Percentiles rank a stretch among this genome's conserved stretches.
Conservation (phyloP, 1,140 invertebrate genomes). For the Cyphomyrmex costatus region DNA sequence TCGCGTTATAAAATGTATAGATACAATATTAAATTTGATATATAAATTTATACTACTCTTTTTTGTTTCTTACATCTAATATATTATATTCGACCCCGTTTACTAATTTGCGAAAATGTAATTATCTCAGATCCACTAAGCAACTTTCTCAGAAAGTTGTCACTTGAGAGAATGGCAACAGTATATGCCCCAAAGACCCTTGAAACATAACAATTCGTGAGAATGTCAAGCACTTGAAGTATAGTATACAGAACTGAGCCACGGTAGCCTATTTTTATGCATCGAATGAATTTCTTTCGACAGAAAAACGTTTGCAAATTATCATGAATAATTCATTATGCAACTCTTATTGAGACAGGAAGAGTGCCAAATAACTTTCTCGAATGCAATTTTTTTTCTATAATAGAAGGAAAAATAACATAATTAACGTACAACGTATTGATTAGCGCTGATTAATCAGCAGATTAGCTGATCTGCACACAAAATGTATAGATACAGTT, state of each 20-base stretch:
- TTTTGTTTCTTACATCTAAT: background rate
- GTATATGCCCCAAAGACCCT: background rate
- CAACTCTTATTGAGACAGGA: constrained; percentile 5
- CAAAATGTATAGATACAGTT: background rate
- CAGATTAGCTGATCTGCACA: background rate
- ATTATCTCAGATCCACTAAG: background rate
- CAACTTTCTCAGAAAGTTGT: constrained; percentile 29
- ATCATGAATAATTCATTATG: constrained; percentile 34
- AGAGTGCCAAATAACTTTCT: constrained; percentile 23
- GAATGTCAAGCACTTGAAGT: constrained; percentile 50
- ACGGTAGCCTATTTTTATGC: background rate
- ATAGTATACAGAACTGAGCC: background rate
- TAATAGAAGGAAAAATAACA: background rate
- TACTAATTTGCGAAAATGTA: background rate
- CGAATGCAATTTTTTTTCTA: background rate
- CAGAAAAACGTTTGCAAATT: background rate
- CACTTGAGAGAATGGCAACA: constrained; percentile 61
- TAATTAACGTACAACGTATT: background rate
- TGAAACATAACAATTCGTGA: constrained; percentile 65
- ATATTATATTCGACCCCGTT: background rate
- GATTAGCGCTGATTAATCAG: background rate
- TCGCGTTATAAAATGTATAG: background rate
- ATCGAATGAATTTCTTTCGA: background rate
- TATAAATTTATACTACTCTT: background rate
- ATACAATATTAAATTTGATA: background rate